Evolutionary conservation across 2,888 invertebrate species (phyloP).

Genomic region (Sminthurinus aureus): DNA sequence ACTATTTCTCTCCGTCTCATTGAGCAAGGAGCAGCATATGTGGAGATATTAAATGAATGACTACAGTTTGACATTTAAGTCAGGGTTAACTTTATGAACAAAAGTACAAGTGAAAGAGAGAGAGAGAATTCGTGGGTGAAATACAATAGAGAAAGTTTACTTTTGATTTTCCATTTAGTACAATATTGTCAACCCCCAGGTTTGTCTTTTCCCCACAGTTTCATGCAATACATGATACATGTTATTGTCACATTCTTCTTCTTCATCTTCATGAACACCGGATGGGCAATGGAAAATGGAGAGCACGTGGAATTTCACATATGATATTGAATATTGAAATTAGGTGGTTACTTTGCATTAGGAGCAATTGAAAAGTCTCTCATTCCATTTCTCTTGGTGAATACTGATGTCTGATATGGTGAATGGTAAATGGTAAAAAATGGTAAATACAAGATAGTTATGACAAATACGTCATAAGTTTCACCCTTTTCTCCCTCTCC

Average conservation of each 20-base stretch:
- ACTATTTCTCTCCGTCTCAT: neutral
- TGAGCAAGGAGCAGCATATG: neutral
- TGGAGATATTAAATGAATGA: neutral
- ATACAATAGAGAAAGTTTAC: no score
- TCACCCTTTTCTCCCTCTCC: neutral
- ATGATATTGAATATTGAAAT: neutral
- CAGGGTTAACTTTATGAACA: neutral
- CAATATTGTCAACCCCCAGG: no score
- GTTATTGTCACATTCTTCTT: neutral
- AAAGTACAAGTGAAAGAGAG: neutral
- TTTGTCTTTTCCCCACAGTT: no score
- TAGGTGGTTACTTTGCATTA: slow-evolving; percentile 16
- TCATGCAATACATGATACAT: neutral
- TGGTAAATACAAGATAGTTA: slow-evolving; percentile 20
- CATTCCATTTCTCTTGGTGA: neutral
- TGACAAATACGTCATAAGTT: slow-evolving; percentile 12
- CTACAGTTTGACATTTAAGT: slow-evolving; percentile 5
- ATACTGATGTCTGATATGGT: neutral
- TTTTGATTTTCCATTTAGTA: neutral
- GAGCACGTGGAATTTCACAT: neutral
- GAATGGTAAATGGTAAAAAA: neutral
- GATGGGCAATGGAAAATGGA: neutral
- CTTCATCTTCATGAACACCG: neutral
- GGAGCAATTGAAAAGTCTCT: slow-evolving; percentile 3
- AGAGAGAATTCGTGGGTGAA: no score